Conservation (phyloP, 2,113 vertebrate genomes). For the Anas platyrhynchos region DNA sequence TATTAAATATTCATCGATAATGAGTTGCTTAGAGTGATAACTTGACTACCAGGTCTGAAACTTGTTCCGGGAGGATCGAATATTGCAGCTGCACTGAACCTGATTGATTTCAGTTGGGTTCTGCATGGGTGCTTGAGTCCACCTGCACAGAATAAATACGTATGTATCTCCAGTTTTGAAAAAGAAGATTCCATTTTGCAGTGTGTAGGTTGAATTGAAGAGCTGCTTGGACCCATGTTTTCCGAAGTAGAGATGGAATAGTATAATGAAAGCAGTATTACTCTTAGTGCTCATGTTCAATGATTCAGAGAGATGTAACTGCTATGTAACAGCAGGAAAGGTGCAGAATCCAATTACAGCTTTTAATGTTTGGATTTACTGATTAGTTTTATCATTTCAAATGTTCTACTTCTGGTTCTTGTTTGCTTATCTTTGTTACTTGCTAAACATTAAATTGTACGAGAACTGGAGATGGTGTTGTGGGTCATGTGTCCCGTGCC, state of each 20-base stretch:
- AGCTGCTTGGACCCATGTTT: background rate
- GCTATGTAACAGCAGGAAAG: background rate
- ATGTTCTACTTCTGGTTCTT: background rate
- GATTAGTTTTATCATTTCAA: background rate
- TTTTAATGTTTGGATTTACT: background rate
- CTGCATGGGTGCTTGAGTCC: background rate
- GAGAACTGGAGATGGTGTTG: background rate
- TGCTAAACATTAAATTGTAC: background rate
- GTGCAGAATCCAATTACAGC: background rate
- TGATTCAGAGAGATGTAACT: background rate
- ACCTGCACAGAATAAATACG: background rate
- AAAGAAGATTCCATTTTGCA: background rate
- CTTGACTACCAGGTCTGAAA: background rate
- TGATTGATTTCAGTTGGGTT: background rate
- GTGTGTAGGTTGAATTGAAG: rapidly evolving
- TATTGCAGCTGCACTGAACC: background rate
- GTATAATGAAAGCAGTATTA: background rate
- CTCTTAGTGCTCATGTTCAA: rapidly evolving
- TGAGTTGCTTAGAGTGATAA: background rate
- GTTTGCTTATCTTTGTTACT: slow-evolving; percentile 18
- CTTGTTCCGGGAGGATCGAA: background rate
- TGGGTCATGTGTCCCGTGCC: too few relatives aligned
- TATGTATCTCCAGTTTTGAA: background rate
- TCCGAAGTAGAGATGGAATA: background rate
- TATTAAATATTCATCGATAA: background rate